These are phyloP conservation scores for Theristicus caerulescens DNA, from an alignment of 2,113 vertebrate genomes.

Conservation along the genomic window DNA sequence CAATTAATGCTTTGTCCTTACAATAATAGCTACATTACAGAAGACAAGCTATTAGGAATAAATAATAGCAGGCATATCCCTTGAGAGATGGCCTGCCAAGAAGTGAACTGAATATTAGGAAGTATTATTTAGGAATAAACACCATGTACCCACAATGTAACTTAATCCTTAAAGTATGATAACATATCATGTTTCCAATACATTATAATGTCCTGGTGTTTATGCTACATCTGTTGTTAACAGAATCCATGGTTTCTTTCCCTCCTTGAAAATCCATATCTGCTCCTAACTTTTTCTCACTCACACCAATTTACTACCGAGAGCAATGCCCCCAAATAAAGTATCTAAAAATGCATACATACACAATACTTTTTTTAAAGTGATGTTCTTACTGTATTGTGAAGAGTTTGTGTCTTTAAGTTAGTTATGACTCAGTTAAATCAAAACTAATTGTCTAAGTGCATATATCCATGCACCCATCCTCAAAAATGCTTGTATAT, in stretches of 20 bases:
- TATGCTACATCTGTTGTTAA: not conserved
- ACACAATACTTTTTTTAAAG: not conserved
- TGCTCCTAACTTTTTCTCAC: not conserved
- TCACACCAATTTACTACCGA: not conserved
- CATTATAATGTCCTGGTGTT: not conserved
- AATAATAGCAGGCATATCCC: not conserved
- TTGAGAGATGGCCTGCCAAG: not conserved
- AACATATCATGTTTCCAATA: not conserved
- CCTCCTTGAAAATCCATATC: not conserved
- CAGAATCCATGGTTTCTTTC: not conserved
- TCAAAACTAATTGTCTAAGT: not conserved
- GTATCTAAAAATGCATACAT: not conserved
- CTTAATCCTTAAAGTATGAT: not conserved
- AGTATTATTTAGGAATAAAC: not conserved
- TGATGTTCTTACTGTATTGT: not conserved
- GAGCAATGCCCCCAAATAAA: not conserved
- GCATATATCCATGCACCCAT: not conserved
- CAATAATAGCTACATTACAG: not conserved
- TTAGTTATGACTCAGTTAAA: not conserved
- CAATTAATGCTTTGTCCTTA: not conserved
- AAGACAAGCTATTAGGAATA: not conserved
- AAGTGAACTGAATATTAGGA: accelerated
- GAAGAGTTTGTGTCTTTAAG: not conserved
- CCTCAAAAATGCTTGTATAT: not conserved
- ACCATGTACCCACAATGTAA: accelerated